phyloP scores from a whole-genome alignment of 2,888 invertebrate species.

The Pachymerium ferrugineum region DNA sequence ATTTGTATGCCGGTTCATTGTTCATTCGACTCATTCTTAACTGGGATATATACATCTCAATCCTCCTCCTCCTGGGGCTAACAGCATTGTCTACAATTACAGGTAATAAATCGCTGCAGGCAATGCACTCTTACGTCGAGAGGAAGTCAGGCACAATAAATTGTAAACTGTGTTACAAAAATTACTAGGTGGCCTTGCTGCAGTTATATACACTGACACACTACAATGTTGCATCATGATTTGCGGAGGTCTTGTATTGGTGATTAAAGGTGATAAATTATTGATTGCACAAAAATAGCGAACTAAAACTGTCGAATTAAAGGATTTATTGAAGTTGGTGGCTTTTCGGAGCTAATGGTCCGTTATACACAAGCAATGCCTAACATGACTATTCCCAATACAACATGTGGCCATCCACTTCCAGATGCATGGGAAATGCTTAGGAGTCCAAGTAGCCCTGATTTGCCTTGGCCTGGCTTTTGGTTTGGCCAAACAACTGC shows the following conservation, averaged over 20 bases:
- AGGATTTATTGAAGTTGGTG: conserved; percentile 50
- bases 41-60: conserved; percentile 48
- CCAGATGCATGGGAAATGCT: conserved; percentile 50
- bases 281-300: neutral
- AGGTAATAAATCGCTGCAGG: conserved; percentile 40
- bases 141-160: no score
- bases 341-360: conserved; percentile 45
- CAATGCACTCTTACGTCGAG: neutral
- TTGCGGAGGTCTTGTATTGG: conserved; percentile 45
- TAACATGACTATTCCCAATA: conserved; percentile 39
- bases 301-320: neutral
- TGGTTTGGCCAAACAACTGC: conserved; percentile 52
- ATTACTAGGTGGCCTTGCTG: conserved; percentile 42
- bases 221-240: conserved; percentile 49
- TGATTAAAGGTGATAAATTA: conserved; percentile 43
- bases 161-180: neutral
- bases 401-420: conserved; percentile 43
- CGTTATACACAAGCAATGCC: conserved; percentile 48
- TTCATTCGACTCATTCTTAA: conserved; percentile 50
- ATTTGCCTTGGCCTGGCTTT: conserved; percentile 54
- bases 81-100: conserved; percentile 48
- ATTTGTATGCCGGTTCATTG: conserved; percentile 51
- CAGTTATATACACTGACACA: conserved; percentile 47
- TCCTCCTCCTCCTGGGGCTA: conserved; percentile 45
- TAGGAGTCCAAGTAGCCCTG: conserved; percentile 46